Percentiles rank a stretch among this genome's conserved stretches.
phyloP scores from a whole-genome alignment of 1,140 invertebrate species.

The Zaprionus taronus region DNA sequence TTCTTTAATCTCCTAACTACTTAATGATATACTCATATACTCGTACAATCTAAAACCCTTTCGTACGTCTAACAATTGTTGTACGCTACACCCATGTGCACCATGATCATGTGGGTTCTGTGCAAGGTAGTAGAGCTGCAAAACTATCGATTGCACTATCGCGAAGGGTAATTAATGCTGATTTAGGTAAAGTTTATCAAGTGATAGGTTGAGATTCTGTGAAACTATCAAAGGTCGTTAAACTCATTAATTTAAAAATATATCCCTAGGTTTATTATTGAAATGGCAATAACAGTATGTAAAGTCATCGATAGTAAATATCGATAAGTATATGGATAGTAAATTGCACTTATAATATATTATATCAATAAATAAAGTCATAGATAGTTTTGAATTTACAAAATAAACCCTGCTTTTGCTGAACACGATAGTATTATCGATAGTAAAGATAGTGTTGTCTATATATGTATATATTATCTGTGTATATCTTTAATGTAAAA shows the following conservation, averaged over 20 bases:
- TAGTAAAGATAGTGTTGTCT: too few species aligned
- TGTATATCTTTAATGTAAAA: too few species aligned
- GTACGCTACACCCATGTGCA: slow-evolving; percentile 35
- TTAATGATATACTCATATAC: not conserved
- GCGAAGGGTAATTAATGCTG: not conserved
- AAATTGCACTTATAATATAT: too few species aligned
- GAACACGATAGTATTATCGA: too few species aligned
- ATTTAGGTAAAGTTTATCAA: not conserved
- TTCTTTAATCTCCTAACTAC: slow-evolving; percentile 10
- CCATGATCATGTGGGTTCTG: slow-evolving; percentile 11
- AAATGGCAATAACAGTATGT: not conserved
- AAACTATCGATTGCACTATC: not conserved
- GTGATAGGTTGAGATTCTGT: not conserved
- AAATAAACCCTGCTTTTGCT: too few species aligned
- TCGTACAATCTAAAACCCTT: not conserved
- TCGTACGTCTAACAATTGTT: slow-evolving; percentile 4
- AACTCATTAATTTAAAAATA: not conserved
- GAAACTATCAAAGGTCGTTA: not conserved
- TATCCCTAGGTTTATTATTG: not conserved
- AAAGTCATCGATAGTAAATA: too few species aligned
- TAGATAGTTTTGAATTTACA: too few species aligned
- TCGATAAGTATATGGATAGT: too few species aligned
- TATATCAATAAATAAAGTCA: not conserved
- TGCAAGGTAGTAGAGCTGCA: not conserved
- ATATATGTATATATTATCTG: too few species aligned